Conservation (phyloP, 2,797 vertebrate genomes). For the Serranus cabrilla region DNA sequence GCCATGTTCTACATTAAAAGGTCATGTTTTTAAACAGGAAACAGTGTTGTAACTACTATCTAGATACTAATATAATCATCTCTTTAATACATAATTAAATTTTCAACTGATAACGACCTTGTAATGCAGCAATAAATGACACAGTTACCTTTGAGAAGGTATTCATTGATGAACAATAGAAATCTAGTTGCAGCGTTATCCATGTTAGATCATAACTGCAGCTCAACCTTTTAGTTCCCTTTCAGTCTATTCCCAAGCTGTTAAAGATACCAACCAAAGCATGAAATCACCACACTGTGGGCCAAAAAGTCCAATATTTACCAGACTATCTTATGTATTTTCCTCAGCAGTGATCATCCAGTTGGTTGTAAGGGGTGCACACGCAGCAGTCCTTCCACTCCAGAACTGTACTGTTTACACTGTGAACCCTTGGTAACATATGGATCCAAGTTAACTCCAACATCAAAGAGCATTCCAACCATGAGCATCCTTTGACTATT, state of each 20-base stretch:
- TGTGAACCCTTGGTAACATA: conserved; percentile 9
- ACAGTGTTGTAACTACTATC: no score
- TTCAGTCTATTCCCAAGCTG: neutral
- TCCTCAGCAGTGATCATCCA: neutral
- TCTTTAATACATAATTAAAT: no score
- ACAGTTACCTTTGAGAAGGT: no score
- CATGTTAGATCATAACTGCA: neutral
- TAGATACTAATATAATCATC: no score
- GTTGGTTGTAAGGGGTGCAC: no score
- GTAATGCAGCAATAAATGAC: no score
- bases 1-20: no score
- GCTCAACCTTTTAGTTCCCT: neutral
- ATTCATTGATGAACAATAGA: neutral
- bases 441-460: conserved; percentile 21
- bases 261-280: conserved; percentile 7
- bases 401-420: neutral
- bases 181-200: neutral
- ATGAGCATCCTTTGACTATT: conserved; percentile 47
- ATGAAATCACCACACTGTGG: neutral
- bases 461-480: conserved; percentile 17
- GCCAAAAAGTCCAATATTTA: conserved; percentile 28
- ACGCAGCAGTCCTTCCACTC: neutral
- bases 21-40: no score
- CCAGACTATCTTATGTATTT: conserved; percentile 29
- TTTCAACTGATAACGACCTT: no score